A percentile compares a stretch with the other conserved stretches of the same genome.
These are phyloP conservation scores for Electrona antarctica DNA, from an alignment of 2,113 vertebrate genomes.

Conservation along the genomic window DNA sequence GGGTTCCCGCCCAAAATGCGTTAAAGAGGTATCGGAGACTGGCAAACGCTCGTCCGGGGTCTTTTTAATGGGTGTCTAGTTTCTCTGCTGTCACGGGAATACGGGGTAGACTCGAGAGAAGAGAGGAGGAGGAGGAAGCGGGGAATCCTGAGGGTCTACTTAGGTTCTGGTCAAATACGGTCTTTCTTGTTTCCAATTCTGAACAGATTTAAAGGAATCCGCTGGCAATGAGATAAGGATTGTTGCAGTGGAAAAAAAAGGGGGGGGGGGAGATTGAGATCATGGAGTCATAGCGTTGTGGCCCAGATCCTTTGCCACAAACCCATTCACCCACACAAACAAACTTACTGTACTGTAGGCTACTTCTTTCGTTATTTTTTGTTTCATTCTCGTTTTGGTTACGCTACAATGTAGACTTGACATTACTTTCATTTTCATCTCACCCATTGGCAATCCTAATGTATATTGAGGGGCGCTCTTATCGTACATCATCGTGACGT, in stretches of 20 bases:
- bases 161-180: constrained; percentile 47
- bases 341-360: background rate
- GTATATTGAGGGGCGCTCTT: too few relatives aligned
- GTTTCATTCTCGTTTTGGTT: background rate
- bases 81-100: constrained; percentile 44
- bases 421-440: background rate
- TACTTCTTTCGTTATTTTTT: background rate
- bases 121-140: constrained; percentile 14
- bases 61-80: constrained; percentile 64
- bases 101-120: constrained; percentile 20
- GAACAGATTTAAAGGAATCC: constrained; percentile 43
- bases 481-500: too few relatives aligned
- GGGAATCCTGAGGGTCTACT: constrained; percentile 49
- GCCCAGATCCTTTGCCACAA: background rate
- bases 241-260: constrained; percentile 24
- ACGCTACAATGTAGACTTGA: background rate
- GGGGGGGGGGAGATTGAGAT: constrained; percentile 15
- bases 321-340: background rate
- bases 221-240: constrained; percentile 25
- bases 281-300: constrained; percentile 5
- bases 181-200: constrained; percentile 56
- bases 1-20: too few relatives aligned
- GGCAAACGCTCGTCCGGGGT: constrained; percentile 51
- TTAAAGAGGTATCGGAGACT: constrained; percentile 47
- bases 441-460: background rate